phyloP scores from a whole-genome alignment of 2,888 invertebrate species.

The Anarsia innoxiella region DNA sequence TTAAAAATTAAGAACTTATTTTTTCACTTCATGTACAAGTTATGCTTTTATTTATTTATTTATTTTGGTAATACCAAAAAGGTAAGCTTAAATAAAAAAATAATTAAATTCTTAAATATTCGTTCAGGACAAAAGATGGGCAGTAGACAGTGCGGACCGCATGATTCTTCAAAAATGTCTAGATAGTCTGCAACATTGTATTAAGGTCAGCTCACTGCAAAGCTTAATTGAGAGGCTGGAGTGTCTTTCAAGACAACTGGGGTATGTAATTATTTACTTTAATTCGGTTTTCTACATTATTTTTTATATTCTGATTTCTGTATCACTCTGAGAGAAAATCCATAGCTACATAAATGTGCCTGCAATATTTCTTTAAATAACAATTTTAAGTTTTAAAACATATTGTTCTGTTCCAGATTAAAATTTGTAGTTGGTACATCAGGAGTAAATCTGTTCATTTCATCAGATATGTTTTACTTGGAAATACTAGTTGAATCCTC shows the following conservation, averaged over 20 bases:
- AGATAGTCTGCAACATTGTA: constrained; percentile 94
- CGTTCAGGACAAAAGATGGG: constrained; percentile 92
- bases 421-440: constrained; percentile 91
- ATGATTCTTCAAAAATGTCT: constrained; percentile 91
- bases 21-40: too few species aligned
- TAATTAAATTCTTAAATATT: not conserved
- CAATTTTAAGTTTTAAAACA: too few species aligned
- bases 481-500: constrained; percentile 90
- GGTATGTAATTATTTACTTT: constrained; percentile 63
- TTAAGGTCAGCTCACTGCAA: constrained; percentile 93
- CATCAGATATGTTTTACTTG: constrained; percentile 97
- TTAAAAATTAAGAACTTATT: too few species aligned
- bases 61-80: too few species aligned
- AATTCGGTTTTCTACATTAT: not conserved
- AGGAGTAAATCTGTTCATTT: constrained; percentile 90
- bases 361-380: not conserved
- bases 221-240: constrained; percentile 94
- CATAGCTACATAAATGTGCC: too few species aligned
- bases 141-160: constrained; percentile 89
- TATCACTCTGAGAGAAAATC: too few species aligned
- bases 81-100: too few species aligned
- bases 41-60: too few species aligned
- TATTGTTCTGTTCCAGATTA: constrained; percentile 70
- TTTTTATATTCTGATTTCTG: too few species aligned
- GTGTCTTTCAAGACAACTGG: constrained; percentile 91